Percentiles rank a stretch among this genome's conserved stretches.
Conservation (phyloP, 2,113 vertebrate genomes). For the Neolamprologus ventralis region DNA sequence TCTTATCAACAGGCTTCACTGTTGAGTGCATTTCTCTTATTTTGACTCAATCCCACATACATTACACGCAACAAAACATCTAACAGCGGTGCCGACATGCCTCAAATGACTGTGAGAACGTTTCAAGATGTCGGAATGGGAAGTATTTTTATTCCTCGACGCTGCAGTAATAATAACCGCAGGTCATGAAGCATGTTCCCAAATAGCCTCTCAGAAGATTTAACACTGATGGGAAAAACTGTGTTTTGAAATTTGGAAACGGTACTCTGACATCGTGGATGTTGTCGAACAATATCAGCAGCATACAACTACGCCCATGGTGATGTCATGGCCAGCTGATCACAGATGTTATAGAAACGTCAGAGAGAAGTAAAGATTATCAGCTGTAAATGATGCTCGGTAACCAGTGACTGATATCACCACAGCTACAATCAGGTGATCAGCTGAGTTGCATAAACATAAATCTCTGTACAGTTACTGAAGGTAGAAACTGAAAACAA, state of each 20-base stretch:
- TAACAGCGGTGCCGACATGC: not conserved
- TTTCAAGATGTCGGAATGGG: not conserved
- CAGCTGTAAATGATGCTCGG: not conserved
- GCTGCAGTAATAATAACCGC: not conserved
- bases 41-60: not conserved
- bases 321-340: not conserved
- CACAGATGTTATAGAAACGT: not conserved
- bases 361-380: not conserved
- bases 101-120: not conserved
- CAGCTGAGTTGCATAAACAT: not conserved
- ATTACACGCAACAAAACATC: not conserved
- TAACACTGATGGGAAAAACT: not conserved
- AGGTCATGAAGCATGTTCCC: not conserved
- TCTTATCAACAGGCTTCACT: not conserved
- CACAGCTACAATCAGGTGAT: not conserved
- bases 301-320: not conserved
- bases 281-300: not conserved
- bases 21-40: not conserved
- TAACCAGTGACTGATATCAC: not conserved
- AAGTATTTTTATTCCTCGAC: not conserved
- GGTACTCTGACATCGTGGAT: not conserved
- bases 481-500: not conserved
- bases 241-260: not conserved
- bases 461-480: not conserved
- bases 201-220: not conserved